Evolutionary conservation across 2,888 invertebrate genomes (phyloP).

Genomic region (Halictus quadricinctus): DNA sequence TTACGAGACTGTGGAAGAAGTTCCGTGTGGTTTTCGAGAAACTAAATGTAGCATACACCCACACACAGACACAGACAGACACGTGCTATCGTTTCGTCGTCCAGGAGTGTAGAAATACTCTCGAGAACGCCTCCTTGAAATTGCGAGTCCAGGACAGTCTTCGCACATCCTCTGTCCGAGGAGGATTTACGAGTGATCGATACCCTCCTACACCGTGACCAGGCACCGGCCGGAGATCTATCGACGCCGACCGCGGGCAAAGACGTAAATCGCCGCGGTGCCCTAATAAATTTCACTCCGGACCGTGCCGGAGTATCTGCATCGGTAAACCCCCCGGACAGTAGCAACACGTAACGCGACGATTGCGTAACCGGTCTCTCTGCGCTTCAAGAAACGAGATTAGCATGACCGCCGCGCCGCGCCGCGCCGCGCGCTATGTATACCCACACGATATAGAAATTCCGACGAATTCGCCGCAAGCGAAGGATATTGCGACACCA

Average conservation of each 20-base stretch:
- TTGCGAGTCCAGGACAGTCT: conserved; percentile 12
- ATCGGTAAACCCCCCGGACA: neutral
- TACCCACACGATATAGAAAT: conserved; percentile 23
- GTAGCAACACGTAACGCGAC: neutral
- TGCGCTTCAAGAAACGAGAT: conserved; percentile 27
- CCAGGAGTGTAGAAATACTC: neutral
- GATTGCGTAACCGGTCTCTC: conserved; percentile 28
- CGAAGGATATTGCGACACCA: conserved; percentile 66
- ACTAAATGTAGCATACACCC: neutral
- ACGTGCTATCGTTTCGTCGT: neutral
- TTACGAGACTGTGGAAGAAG: neutral
- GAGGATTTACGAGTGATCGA: conserved; percentile 52
- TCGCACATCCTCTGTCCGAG: neutral
- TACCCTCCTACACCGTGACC: conserved; percentile 31
- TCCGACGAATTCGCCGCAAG: conserved; percentile 59
- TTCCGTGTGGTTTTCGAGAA: neutral
- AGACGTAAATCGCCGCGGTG: conserved; percentile 40
- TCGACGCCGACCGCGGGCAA: conserved; percentile 34
- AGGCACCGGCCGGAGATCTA: conserved; percentile 40
- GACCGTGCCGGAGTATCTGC: neutral
- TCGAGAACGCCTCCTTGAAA: neutral
- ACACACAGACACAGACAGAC: too few relatives aligned
- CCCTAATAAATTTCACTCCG: conserved; percentile 36
- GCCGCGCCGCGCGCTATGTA: neutral
- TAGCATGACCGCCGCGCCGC: neutral